phyloP scores from a whole-genome alignment of 1,140 invertebrate genomes.

The Pseudomyrmex sp. region DNA sequence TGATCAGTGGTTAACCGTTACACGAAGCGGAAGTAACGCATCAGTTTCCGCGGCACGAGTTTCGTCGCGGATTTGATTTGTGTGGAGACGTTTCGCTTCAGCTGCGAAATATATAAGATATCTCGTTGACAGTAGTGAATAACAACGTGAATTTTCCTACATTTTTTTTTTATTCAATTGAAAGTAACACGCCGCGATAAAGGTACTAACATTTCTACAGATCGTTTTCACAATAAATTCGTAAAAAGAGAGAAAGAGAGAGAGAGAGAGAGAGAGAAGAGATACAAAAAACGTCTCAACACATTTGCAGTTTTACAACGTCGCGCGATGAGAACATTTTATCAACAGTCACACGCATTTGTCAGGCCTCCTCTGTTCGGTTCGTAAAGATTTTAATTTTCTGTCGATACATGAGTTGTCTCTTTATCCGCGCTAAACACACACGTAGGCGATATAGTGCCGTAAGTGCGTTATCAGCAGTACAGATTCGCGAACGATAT shows the following conservation, averaged over 20 bases:
- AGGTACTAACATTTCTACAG: background rate
- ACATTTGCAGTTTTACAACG: slow-evolving; percentile 6
- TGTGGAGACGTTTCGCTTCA: slow-evolving; percentile 7
- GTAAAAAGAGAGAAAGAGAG: no score
- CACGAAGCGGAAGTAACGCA: slow-evolving; percentile 25
- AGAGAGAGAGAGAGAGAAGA: no score
- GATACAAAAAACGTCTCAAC: no score
- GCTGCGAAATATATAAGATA: background rate
- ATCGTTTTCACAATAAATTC: background rate
- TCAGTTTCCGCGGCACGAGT: background rate
- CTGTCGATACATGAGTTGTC: no score
- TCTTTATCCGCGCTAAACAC: no score
- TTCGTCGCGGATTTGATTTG: slow-evolving; percentile 5
- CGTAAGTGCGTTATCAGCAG: background rate
- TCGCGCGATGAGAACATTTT: background rate
- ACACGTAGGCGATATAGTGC: no score
- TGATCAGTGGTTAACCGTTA: slow-evolving; percentile 28
- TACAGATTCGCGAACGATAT: background rate
- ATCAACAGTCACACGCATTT: slow-evolving; percentile 1
- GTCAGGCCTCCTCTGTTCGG: background rate
- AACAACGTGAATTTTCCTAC: background rate
- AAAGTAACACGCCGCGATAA: background rate
- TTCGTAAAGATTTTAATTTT: no score
- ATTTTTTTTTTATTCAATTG: background rate
- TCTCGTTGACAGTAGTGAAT: slow-evolving; percentile 7